Evolutionary conservation across 2,888 invertebrate genomes (phyloP), one percentile per base, ranked within the genome.

Genomic region (Tetrapedia diversipes): DNA sequence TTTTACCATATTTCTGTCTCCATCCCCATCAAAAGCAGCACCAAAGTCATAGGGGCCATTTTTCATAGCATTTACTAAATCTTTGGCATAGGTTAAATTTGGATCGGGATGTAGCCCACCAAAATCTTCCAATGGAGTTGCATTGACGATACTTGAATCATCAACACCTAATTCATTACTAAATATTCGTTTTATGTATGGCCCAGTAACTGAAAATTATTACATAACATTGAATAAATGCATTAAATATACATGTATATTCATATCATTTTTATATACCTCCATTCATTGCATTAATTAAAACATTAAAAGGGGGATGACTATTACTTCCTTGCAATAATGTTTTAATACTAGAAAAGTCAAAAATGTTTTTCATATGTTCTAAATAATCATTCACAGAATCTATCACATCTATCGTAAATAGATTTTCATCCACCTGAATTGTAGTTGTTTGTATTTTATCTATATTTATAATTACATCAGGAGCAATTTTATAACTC

Each of bases 1-100:
- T 39, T 37, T 10, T 85, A 90, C 91, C 91, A 91, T 91, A 70
- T 91, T 91, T 82, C 91, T 87, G 57, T 89, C 94, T 77, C 99
- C 99, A 92, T 99, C 99, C 0, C 99, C 99, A 93, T 99, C 99
- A 91, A 99, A 99, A 24, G 99, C 99, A 0, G 98, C 99, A 11
- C 99, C 99, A 86, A 97, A 94, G 88, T 95, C 95, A 89, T 95
- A 95, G 14, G 86, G 80, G 66, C 96, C 95, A 68, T 91, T 91
- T 83, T 91, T 92, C 87, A 94, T 94, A 89, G 90, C 93, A 86
- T 92, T 94, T 85, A 97, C 96, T 66, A 97, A 93, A 86, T 95
- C 95, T 80, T 94, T 94, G 63, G 97, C 97, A 91, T 97, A 97
- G 0, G 97, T 97, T 71, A 97, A 94, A 93, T 99, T 99, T 24